A percentile compares a stretch with the other conserved stretches of the same genome.
Conservation (phyloP, 2,113 vertebrate species). For the Periophthalmus modestus region DNA sequence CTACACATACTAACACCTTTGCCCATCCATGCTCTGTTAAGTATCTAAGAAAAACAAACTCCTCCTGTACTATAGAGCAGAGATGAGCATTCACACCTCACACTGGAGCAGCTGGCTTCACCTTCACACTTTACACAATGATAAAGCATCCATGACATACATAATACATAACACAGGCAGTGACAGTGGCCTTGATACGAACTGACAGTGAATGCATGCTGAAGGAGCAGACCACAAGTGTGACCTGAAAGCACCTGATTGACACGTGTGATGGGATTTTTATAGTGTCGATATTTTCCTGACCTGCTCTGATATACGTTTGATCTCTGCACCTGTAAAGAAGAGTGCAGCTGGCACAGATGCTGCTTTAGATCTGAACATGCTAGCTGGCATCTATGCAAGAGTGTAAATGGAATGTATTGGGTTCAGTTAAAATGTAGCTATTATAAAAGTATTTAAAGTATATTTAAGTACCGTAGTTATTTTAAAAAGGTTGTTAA, state of each 20-base stretch:
- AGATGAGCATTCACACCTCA: slow-evolving; percentile 21
- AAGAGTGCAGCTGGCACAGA: neutral
- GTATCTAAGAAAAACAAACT: slow-evolving; percentile 16
- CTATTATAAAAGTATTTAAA: too few relatives aligned
- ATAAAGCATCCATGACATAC: neutral
- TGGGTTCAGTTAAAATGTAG: too few relatives aligned
- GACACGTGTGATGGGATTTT: neutral
- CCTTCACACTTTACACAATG: slow-evolving; percentile 11
- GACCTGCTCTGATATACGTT: neutral
- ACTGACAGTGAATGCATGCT: neutral
- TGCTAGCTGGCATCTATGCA: neutral
- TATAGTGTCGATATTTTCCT: neutral
- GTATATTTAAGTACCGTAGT: too few relatives aligned
- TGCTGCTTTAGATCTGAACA: neutral
- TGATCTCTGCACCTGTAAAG: neutral
- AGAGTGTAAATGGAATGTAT: neutral
- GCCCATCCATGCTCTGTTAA: slow-evolving; percentile 38
- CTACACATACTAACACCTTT: too few relatives aligned
- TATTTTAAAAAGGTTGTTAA: too few relatives aligned
- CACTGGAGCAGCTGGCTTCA: slow-evolving; percentile 33
- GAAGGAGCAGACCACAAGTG: neutral
- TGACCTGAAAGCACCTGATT: neutral
- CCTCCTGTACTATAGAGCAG: slow-evolving; percentile 17
- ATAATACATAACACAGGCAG: neutral
- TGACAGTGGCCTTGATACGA: neutral